Conservation (phyloP, 1,140 invertebrate genomes). For the Drosophila ohnishii region DNA sequence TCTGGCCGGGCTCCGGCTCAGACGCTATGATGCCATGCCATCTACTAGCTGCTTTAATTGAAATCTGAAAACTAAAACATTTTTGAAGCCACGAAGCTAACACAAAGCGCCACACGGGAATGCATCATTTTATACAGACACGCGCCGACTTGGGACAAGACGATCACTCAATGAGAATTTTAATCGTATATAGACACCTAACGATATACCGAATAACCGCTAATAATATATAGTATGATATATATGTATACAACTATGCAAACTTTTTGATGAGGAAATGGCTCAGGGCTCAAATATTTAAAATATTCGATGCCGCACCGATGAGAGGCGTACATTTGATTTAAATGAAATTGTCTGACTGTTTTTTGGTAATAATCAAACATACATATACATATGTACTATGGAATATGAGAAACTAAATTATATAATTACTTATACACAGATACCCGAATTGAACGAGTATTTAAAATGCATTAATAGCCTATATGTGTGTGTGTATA, state of each 20-base stretch:
- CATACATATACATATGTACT: constrained; percentile 62
- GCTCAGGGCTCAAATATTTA: constrained; percentile 77
- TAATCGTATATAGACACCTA: constrained; percentile 43
- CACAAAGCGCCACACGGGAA: constrained; percentile 50
- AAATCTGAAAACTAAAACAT: constrained; percentile 15
- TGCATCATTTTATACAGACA: constrained; percentile 51
- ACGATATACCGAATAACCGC: constrained; percentile 44
- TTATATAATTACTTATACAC: constrained; percentile 55
- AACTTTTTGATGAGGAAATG: constrained; percentile 68
- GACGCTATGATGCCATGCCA: constrained; percentile 36
- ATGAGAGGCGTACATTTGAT: constrained; percentile 52
- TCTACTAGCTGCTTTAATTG: constrained; percentile 56
- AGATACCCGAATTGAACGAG: constrained; percentile 43
- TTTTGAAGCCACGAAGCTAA: constrained; percentile 40
- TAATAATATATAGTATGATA: constrained; percentile 43
- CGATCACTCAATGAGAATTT: constrained; percentile 53
- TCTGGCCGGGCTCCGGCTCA: constrained; percentile 28
- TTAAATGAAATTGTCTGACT: constrained; percentile 76
- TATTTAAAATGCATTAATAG: constrained; percentile 64
- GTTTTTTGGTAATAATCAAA: constrained; percentile 64
- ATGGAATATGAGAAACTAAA: constrained; percentile 45
- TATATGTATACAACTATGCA: constrained; percentile 50
- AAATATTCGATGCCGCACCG: constrained; percentile 68
- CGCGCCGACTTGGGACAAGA: constrained; percentile 48
- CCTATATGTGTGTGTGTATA: constrained; percentile 62